phyloP scores from a whole-genome alignment of 2,113 vertebrate genomes.

The Pteruthius melanotis region DNA sequence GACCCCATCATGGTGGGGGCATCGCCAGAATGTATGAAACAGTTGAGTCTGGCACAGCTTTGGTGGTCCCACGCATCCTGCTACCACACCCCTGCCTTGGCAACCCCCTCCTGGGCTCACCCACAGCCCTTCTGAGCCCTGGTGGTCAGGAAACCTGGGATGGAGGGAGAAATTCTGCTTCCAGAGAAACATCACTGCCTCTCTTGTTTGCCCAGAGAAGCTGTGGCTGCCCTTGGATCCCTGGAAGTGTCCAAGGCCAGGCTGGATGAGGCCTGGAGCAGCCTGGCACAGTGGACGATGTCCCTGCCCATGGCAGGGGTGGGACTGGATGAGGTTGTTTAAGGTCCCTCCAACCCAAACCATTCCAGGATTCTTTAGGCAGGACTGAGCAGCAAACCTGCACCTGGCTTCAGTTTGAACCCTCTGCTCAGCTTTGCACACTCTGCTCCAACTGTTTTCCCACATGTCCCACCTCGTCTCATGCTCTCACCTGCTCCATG shows the following conservation, averaged over 20 bases:
- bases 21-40: background rate
- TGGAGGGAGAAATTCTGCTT: background rate
- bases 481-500: rapidly evolving
- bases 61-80: background rate
- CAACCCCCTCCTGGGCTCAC: background rate
- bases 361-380: background rate
- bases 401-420: background rate
- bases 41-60: rapidly evolving
- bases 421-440: background rate
- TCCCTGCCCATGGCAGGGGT: background rate
- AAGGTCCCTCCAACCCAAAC: background rate
- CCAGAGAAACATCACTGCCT: no score
- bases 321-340: background rate
- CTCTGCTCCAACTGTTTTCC: background rate
- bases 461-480: rapidly evolving
- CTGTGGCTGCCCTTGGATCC: background rate
- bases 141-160: background rate
- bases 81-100: background rate
- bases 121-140: background rate
- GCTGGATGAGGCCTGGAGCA: background rate
- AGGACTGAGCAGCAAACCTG: background rate
- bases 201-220: background rate
- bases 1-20: background rate
- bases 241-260: background rate
- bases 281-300: rapidly evolving